Evolutionary conservation across 2,888 invertebrate genomes (phyloP), one percentile per base, ranked within the genome.

Genomic region (Spodoptera picta): DNA sequence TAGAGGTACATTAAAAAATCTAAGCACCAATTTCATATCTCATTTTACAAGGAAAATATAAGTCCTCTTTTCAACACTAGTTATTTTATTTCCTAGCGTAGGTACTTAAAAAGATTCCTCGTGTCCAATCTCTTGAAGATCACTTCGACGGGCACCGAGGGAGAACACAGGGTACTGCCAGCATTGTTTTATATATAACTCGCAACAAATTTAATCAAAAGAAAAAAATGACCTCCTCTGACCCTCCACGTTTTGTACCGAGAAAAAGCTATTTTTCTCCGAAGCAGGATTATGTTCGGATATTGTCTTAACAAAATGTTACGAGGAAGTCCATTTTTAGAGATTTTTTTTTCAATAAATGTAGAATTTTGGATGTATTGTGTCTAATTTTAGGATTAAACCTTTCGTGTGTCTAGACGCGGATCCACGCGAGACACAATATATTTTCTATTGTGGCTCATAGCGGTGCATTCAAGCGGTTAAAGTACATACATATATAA

Each of bases 151-250:
- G 54, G 43, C 56, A 62, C 55, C 47, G 44, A 60, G 64, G 62
- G 55, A 45, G 50, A 65, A 43, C 54, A 58, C 57, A 12, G 43
- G 63, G 60, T 60, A 67, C 50, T 36, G 41, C 31, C 44, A n/a
- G 54, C 55, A 66, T 72, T 74, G 61, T 69, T 66, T 60, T 52
- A 59, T 66, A 66, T 52, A 59, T 66, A 66, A 67, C 65, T 64
- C 19, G 48, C 57, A 65, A 49, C 56, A 68, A 75, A 81, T 66
- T 80, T 73, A 65, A 79, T 75, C 65, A 70, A 60, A 62, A 69
- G 52, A 60, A 65, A 69, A 73, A 70, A 71, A 62, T 60, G 65
- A 75, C 68, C 67, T 66, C 44, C 55, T n/a, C 12, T 47, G 45
- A 60, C 56, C 60, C 27, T 23, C 31, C 10, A 52, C 52, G n/a